A percentile compares a stretch with the other conserved stretches of the same genome.
These are phyloP conservation scores for Heliothis virescens DNA, from an alignment of 1,140 invertebrate genomes.

Conservation along the genomic window DNA sequence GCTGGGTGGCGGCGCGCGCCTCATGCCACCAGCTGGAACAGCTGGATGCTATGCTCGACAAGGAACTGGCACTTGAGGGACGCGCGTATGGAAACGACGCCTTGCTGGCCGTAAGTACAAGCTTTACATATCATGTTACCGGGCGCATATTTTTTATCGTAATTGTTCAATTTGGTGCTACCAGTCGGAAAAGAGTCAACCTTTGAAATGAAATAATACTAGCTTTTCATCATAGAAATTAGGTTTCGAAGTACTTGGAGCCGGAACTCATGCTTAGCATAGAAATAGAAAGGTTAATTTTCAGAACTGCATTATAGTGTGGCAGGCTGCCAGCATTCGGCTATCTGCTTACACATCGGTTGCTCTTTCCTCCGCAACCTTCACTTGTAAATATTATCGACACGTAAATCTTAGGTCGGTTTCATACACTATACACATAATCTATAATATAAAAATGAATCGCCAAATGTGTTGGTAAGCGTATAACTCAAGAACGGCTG, in stretches of 20 bases:
- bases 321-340: neutral
- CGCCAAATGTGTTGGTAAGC: no score
- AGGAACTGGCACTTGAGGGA: slow-evolving; percentile 88
- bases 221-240: no score
- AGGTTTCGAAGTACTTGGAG: no score
- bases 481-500: no score
- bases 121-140: neutral
- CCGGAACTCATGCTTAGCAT: neutral
- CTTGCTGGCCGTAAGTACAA: slow-evolving; percentile 77
- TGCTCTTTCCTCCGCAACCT: neutral
- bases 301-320: neutral
- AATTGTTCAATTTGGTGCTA: no score
- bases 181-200: no score
- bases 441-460: no score
- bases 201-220: no score
- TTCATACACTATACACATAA: neutral
- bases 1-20: slow-evolving; percentile 92
- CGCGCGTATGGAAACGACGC: slow-evolving; percentile 87
- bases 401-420: neutral
- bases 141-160: neutral
- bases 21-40: slow-evolving; percentile 90
- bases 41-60: slow-evolving; percentile 87
- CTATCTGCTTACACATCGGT: neutral
- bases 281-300: neutral
- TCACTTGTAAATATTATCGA: neutral